Percentiles rank a stretch among this genome's conserved stretches.
phyloP scores from a whole-genome alignment of 2,888 invertebrate species.

The Ichneumoninae sp. region DNA sequence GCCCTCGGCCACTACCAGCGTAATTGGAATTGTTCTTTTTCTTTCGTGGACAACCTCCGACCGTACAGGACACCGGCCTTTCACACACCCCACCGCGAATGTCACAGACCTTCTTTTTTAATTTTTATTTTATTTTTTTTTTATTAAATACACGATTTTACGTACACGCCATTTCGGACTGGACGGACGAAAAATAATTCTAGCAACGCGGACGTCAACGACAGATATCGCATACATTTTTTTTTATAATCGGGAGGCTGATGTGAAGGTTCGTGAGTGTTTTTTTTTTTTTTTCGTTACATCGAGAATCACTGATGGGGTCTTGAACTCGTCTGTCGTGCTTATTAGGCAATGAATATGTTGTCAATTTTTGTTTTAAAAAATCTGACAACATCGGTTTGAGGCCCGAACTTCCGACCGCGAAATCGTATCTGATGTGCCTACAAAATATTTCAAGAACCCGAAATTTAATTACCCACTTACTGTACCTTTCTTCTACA shows the following conservation, averaged over 20 bases:
- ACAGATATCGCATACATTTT: conserved; percentile 38
- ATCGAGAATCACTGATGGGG: background rate
- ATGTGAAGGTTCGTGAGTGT: background rate
- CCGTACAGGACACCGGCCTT: conserved; percentile 32
- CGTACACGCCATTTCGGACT: conserved; percentile 46
- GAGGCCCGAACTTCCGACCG: too few relatives aligned
- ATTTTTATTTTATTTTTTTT: conserved; percentile 19
- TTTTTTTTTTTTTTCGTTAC: conserved; percentile 1
- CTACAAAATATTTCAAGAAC: too few relatives aligned
- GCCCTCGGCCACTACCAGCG: conserved; percentile 36
- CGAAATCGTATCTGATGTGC: too few relatives aligned
- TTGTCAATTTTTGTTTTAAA: too few relatives aligned
- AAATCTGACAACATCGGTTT: too few relatives aligned
- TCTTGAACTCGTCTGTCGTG: background rate
- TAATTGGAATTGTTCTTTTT: conserved; percentile 72
- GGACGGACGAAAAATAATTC: conserved; percentile 12
- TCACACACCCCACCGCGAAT: conserved; percentile 38
- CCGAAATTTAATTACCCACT: background rate
- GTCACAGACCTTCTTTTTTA: conserved; percentile 42
- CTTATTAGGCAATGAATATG: background rate
- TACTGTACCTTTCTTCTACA: background rate
- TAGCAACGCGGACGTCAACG: conserved; percentile 42
- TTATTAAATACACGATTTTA: conserved; percentile 26
- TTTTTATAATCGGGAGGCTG: background rate
- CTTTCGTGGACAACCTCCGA: conserved; percentile 57